Base-by-base conservation (phyloP, 2,113 vertebrate species). In the Heptranchias perlo region DNA sequence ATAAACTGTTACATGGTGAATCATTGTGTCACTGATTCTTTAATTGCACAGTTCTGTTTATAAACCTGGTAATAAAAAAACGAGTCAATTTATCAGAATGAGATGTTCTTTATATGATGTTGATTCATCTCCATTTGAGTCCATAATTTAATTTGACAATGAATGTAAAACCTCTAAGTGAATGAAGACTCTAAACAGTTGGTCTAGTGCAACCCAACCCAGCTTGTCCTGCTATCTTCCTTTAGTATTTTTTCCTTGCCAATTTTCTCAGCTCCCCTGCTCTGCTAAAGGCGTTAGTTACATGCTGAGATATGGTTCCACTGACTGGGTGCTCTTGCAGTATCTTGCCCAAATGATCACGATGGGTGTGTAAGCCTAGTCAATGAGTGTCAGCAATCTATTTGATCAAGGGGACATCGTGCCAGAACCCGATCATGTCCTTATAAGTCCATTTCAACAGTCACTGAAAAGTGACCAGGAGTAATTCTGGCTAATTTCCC, bases 1-100 rank as follows among this genome's bases (percentile, higher is more conserved):
- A 92, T 92, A 92, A 93, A 39, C 35, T n/a, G 58, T 93, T 93
- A 62, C 61, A 61, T 44, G 78, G 25, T 23, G 54, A 93, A 93
- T 62, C 89, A 93, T 61, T 92, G 16, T 92, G 58, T 61, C 58
- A 93, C 89, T 16, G 62, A 62, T 62, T 44, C 35, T 93, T 54
- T 93, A 62, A 62, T 11, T 93, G 35, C 14, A 25, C 3, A 31
- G 11, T 61, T 61, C n/a, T 25, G 35, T 91, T 91, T 92, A 6
- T 82, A 82, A 73, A 82, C 8, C 16, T 82, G 78, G 78, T 39
- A 82, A 44, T 82, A 16, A 21, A 14, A 82, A 44, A 82, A 21
- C 16, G 44, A 73, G 18, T 39, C 16, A 21, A 10, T 82, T 82
- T 21, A 18, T 39, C 78, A 82, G 78, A 82, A 44, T 82, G 18